Conservation (phyloP, 2,113 vertebrate species). For the Tursiops truncatus region DNA sequence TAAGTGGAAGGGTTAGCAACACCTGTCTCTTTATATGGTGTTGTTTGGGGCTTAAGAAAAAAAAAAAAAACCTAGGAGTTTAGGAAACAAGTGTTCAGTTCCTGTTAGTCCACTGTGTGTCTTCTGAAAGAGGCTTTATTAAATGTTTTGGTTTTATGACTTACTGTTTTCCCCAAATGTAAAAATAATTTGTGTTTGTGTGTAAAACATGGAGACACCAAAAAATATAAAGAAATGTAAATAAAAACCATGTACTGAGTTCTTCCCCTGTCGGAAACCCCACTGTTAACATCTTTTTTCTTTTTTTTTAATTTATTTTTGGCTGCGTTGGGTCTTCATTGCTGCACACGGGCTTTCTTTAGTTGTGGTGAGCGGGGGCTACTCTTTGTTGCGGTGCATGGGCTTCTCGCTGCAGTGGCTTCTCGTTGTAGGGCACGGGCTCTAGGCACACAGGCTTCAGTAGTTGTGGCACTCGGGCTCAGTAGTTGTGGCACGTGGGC, state of each 20-base stretch:
- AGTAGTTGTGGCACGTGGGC: too few relatives aligned
- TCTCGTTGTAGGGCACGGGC: too few relatives aligned
- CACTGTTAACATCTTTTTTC: not conserved
- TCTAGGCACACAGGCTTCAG: too few relatives aligned
- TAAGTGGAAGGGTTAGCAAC: not conserved
- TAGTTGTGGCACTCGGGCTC: too few relatives aligned
- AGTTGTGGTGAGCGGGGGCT: too few relatives aligned
- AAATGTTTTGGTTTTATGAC: conserved; percentile 43
- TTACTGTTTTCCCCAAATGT: conserved; percentile 14
- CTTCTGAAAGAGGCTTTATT: conserved; percentile 31
- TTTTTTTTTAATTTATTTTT: too few relatives aligned
- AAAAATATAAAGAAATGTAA: not conserved
- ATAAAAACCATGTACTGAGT: not conserved
- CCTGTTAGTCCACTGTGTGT: not conserved
- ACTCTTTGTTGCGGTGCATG: too few relatives aligned
- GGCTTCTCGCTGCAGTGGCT: too few relatives aligned
- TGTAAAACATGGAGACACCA: not conserved
- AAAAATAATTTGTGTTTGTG: conserved; percentile 9
- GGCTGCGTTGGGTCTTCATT: too few relatives aligned
- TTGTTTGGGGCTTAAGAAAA: not conserved
- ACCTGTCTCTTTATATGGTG: not conserved
- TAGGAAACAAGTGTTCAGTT: not conserved
- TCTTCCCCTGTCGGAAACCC: not conserved
- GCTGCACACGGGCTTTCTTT: too few relatives aligned
- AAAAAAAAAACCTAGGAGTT: not conserved